phyloP scores from a whole-genome alignment of 2,888 invertebrate genomes.

The Thymelicus lineola region DNA sequence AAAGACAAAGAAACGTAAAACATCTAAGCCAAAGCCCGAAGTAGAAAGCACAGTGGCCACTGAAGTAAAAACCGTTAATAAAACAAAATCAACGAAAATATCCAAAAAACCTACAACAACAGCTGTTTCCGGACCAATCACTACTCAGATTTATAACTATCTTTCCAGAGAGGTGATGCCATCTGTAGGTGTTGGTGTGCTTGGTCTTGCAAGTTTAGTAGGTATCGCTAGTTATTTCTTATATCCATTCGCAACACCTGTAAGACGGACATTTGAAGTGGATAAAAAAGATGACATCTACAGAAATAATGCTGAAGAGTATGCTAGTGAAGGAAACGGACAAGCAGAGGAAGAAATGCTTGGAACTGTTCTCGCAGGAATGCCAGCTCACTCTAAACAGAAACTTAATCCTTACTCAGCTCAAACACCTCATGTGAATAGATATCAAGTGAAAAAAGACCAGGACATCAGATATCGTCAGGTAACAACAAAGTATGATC shows the following conservation, averaged over 20 bases:
- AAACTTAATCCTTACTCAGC: slow-evolving; percentile 77
- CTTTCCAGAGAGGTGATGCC: slow-evolving; percentile 93
- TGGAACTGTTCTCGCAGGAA: slow-evolving; percentile 90
- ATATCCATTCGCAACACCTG: slow-evolving; percentile 89
- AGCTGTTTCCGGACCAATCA: slow-evolving; percentile 81
- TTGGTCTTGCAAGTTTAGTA: slow-evolving; percentile 90
- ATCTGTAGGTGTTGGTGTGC: slow-evolving; percentile 90
- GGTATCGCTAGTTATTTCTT: slow-evolving; percentile 91
- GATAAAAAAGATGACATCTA: slow-evolving; percentile 87
- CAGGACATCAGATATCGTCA: slow-evolving; percentile 79
- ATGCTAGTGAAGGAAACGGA: slow-evolving; percentile 87
- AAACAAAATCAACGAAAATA: slow-evolving; percentile 76
- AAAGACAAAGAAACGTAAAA: slow-evolving; percentile 86
- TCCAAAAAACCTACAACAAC: slow-evolving; percentile 71
- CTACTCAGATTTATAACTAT: slow-evolving; percentile 91
- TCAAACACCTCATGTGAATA: slow-evolving; percentile 70
- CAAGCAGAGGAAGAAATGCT: slow-evolving; percentile 92
- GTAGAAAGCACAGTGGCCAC: slow-evolving; percentile 60
- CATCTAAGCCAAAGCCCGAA: slow-evolving; percentile 70
- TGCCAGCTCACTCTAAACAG: slow-evolving; percentile 83
- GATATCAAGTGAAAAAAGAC: slow-evolving; percentile 73
- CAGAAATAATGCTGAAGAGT: slow-evolving; percentile 88
- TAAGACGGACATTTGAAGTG: slow-evolving; percentile 87
- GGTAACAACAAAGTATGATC: slow-evolving; percentile 70
- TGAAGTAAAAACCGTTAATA: slow-evolving; percentile 82